Evolutionary conservation across 35 echinoderm and acorn worm genomes (phyloP), one percentile per base, ranked within the genome.

Genomic region (Lytechinus pictus): DNA sequence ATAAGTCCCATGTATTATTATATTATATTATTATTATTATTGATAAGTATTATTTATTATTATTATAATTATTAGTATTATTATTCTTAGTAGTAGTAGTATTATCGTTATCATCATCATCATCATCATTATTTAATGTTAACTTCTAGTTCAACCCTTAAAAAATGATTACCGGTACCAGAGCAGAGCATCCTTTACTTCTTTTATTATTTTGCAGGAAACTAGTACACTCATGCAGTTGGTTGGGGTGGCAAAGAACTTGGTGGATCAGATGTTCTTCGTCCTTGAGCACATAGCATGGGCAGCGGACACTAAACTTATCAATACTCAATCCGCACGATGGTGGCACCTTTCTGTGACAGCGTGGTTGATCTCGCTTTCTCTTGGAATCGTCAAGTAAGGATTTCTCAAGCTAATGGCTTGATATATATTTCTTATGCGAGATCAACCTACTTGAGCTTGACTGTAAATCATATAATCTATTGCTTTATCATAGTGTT

Each of bases 221-320:
- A 95, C 94, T 53, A 94, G 89, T 27, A 10, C 91, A n/a, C 92
- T 96, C 86, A 52, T 98, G 51, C 86, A 96, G 60, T 8, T 95
- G 53, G 56, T 98, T 10, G 91, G 96, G 71, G 55, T 98, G 9
- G 28, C 95, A 4, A 95, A 98, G 28, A 97, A 97, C 87, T 19
- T 95, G 1, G 86, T 95, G 27, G 96, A 98, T 44, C 97, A 98
- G 94, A 21, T 89, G 1, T 98, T 97, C 95, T 98, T 97, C 54
- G 95, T 96, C 12, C 54, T 97, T 54, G 97, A 98, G 91, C 97
- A 98, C 91, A 98, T 97, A 13, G 97, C 97, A 16, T 98, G 97
- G 97, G 96, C 96, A 55, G 95, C 96, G 87, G 97, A 98, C 28
- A 94, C 95, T 44, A 95, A 96, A 66, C 97, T 98, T 27, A 94